Percentiles rank a stretch among this genome's conserved stretches.
phyloP scores from a whole-genome alignment of 1,140 invertebrate species.

The Trachymyrmex septentrionalis region DNA sequence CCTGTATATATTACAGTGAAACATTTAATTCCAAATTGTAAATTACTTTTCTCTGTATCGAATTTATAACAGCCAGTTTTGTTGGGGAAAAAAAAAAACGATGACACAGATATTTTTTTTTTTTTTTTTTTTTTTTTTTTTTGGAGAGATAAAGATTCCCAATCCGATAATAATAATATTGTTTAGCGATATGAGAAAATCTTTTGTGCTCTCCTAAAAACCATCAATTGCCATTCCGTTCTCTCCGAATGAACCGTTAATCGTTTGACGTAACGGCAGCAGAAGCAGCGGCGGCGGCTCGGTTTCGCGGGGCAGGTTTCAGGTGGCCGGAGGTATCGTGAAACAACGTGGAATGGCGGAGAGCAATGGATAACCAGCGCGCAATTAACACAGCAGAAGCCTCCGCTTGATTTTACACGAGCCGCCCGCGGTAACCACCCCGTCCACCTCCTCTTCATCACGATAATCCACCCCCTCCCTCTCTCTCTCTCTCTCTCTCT shows the following conservation, averaged over 20 bases:
- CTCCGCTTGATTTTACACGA: slow-evolving; percentile 82
- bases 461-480: slow-evolving; percentile 73
- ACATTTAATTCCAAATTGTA: background rate
- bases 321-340: slow-evolving; percentile 40
- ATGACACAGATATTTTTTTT: no score
- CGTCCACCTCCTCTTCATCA: slow-evolving; percentile 69
- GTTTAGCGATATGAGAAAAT: background rate
- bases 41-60: background rate
- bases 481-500: slow-evolving; percentile 16
- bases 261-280: slow-evolving; percentile 59
- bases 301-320: slow-evolving; percentile 40
- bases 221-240: slow-evolving; percentile 54
- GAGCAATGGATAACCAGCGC: slow-evolving; percentile 79
- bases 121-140: no score
- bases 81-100: background rate
- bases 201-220: slow-evolving; percentile 26
- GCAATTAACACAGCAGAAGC: slow-evolving; percentile 81
- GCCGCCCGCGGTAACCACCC: slow-evolving; percentile 74
- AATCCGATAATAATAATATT: background rate
- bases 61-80: background rate
- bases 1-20: background rate
- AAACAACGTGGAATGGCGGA: slow-evolving; percentile 60
- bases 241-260: slow-evolving; percentile 58
- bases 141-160: background rate
- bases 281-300: slow-evolving; percentile 1